phyloP scores from a whole-genome alignment of 2,797 vertebrate genomes.

The Macropodus opercularis region DNA sequence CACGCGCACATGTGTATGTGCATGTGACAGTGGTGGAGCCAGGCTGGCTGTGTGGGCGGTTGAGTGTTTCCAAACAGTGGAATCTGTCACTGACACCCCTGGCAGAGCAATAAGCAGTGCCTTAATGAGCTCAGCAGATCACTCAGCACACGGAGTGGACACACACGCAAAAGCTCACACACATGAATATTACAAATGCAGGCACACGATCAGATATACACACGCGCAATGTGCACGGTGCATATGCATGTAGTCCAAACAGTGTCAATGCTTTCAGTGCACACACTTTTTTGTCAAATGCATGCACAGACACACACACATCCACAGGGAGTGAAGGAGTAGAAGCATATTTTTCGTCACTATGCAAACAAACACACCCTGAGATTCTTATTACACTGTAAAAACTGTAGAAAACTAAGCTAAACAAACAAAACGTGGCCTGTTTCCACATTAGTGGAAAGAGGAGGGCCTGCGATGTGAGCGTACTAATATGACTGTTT shows the following conservation, averaged over 20 bases:
- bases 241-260: neutral
- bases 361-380: neutral
- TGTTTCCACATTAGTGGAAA: slow-evolving; percentile 16
- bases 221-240: neutral
- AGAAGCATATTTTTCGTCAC: too few species aligned
- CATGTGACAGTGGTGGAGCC: slow-evolving; percentile 71
- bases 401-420: neutral
- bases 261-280: neutral
- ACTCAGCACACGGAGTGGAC: slow-evolving; percentile 44
- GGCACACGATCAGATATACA: slow-evolving; percentile 4
- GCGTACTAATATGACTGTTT: neutral
- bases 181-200: slow-evolving; percentile 1
- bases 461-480: neutral
- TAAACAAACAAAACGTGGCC: slow-evolving; percentile 24
- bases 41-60: slow-evolving; percentile 75
- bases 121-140: slow-evolving; percentile 78
- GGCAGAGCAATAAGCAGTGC: slow-evolving; percentile 69
- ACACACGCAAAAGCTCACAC: slow-evolving; percentile 27
- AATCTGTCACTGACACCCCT: slow-evolving; percentile 79
- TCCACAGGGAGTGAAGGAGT: too few species aligned
- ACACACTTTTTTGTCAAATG: neutral
- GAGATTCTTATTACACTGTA: slow-evolving; percentile 1
- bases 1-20: slow-evolving; percentile 23
- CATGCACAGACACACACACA: slow-evolving; percentile 8
- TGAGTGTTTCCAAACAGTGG: slow-evolving; percentile 80